Percentiles rank a stretch among this genome's conserved stretches.
These are phyloP conservation scores for Dioctria rufipes DNA, from an alignment of 2,888 invertebrate species.

Conservation along the genomic window DNA sequence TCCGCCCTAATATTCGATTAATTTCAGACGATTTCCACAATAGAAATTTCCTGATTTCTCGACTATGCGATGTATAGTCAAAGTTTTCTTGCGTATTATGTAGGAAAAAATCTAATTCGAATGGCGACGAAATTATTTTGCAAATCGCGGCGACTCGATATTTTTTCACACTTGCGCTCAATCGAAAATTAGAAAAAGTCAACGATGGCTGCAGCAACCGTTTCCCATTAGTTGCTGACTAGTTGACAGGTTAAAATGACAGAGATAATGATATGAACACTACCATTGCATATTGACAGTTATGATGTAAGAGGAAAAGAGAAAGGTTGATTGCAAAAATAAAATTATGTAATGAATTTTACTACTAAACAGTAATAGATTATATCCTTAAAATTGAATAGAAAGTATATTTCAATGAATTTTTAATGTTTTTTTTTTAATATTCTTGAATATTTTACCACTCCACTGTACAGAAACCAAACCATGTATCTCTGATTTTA, in stretches of 20 bases:
- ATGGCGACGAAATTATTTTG: conserved; percentile 47
- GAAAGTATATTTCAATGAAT: not conserved
- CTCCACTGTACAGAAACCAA: too few relatives aligned
- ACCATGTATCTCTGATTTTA: too few relatives aligned
- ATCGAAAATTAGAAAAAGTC: conserved; percentile 33
- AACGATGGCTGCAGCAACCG: conserved; percentile 36
- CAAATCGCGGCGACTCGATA: conserved; percentile 44
- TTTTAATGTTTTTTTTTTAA: too few relatives aligned
- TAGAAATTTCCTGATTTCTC: not conserved
- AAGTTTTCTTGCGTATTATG: conserved; percentile 3
- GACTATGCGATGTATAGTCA: not conserved
- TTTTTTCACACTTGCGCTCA: conserved; percentile 48
- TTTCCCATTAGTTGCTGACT: conserved; percentile 31
- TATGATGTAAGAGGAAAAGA: not conserved
- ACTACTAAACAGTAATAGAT: not conserved
- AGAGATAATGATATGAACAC: not conserved
- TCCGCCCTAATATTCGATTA: conserved; percentile 33
- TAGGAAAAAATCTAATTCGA: conserved; percentile 36
- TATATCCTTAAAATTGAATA: too few relatives aligned
- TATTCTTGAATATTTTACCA: too few relatives aligned
- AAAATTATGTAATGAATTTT: not conserved
- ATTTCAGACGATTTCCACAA: conserved; percentile 24
- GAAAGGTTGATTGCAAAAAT: not conserved
- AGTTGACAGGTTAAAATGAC: conserved; percentile 12
- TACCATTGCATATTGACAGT: not conserved